Evolutionary conservation across 1,140 invertebrate species (phyloP).

Genomic region (Spodoptera litura): DNA sequence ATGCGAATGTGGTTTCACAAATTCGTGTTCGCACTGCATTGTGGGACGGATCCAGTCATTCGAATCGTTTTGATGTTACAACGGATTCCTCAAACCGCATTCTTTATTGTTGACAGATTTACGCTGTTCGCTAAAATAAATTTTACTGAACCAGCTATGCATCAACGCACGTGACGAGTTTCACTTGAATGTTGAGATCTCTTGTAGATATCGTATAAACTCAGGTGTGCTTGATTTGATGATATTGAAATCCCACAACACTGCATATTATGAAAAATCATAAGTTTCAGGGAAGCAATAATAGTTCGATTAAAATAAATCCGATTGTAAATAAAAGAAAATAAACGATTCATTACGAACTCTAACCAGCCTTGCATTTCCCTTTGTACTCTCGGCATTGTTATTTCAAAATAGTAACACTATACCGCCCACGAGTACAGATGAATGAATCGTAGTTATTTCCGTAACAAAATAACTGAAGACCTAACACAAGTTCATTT

Average conservation of each 20-base stretch:
- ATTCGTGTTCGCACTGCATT: slow-evolving; percentile 33
- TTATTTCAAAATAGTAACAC: neutral
- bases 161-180: slow-evolving; percentile 9
- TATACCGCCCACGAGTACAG: neutral
- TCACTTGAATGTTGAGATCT: neutral
- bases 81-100: slow-evolving; percentile 41
- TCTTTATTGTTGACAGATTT: slow-evolving; percentile 39
- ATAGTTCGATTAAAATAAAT: neutral
- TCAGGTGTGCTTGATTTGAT: too few relatives aligned
- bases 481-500: too few relatives aligned
- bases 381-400: neutral
- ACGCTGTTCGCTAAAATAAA: slow-evolving; percentile 33
- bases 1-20: slow-evolving; percentile 44
- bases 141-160: slow-evolving; percentile 9
- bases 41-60: slow-evolving; percentile 1
- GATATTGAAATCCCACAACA: too few relatives aligned
- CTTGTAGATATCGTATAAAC: too few relatives aligned
- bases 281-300: too few relatives aligned
- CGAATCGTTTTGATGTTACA: slow-evolving; percentile 43
- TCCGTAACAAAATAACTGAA: neutral
- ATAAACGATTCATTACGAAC: neutral
- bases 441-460: slow-evolving; percentile 9
- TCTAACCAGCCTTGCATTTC: too few relatives aligned
- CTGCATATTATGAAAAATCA: too few relatives aligned
- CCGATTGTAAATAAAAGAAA: neutral